A percentile compares a stretch with the other conserved stretches of the same genome.
phyloP scores from a whole-genome alignment of 2,888 invertebrate genomes.

The Anthoptus insignis region DNA sequence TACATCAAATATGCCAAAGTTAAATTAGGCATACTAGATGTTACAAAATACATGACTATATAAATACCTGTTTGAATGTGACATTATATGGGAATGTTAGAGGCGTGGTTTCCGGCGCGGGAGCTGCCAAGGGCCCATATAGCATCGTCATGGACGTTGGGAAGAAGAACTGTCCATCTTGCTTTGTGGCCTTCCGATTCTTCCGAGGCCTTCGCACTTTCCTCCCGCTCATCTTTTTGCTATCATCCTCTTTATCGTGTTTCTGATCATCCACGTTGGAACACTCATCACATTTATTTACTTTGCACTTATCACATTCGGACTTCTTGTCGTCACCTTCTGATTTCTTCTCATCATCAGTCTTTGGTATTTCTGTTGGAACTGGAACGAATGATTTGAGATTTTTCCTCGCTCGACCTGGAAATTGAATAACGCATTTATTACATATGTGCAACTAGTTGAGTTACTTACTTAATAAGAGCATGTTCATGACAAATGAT shows the following conservation, averaged over 20 bases:
- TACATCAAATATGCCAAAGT: too few relatives aligned
- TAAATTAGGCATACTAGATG: too few relatives aligned
- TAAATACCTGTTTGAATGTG: slow-evolving; percentile 92
- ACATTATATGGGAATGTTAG: slow-evolving; percentile 96
- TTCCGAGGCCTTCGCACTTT: slow-evolving; percentile 71
- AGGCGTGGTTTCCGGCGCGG: slow-evolving; percentile 70
- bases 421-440: too few relatives aligned
- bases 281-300: slow-evolving; percentile 71
- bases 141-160: slow-evolving; percentile 96
- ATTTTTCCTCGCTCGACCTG: slow-evolving; percentile 80
- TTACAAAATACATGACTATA: too few relatives aligned
- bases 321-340: slow-evolving; percentile 67
- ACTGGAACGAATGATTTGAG: slow-evolving; percentile 78
- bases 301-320: slow-evolving; percentile 70
- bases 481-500: too few relatives aligned
- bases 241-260: slow-evolving; percentile 68
- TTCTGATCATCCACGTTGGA: slow-evolving; percentile 57
- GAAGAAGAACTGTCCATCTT: slow-evolving; percentile 87
- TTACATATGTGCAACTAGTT: too few relatives aligned
- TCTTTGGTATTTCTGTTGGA: slow-evolving; percentile 67
- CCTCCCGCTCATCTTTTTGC: slow-evolving; percentile 66
- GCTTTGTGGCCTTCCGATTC: slow-evolving; percentile 76
- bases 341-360: slow-evolving; percentile 70
- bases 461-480: too few relatives aligned
- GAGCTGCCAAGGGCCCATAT: slow-evolving; percentile 93